Base-by-base conservation (phyloP, 2,113 vertebrate species). In the Embiotoca jacksoni region DNA sequence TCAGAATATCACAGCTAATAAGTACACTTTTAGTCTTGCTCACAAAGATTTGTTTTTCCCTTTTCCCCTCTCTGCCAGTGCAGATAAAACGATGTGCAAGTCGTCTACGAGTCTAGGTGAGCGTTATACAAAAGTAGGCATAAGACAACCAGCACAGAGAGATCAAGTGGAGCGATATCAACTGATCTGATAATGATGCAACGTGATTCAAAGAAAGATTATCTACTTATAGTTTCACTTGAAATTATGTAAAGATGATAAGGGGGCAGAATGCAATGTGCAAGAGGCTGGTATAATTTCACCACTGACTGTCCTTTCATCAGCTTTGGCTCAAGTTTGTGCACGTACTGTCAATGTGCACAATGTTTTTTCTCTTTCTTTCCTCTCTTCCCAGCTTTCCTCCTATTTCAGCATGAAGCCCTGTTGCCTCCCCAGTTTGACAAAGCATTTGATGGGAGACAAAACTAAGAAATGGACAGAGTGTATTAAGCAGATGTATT, bases 401-500 rank as follows among this genome's bases (percentile, higher is more conserved):
- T 69, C 30, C 52, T 50, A 53, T 56, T 66, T 71, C 54, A 81
- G 57, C 59, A 39, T n/a, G 11, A 68, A 62, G 60, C 58, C 72
- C 37, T 37, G 44, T 54, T 67, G 70, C 81, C 56, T 37, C 37
- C 31, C 41, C 33, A 44, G 30, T 59, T 58, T 63, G 56, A 84
- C 57, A 52, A 35, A 7, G 6, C 58, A 81, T 56, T 47, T 39
- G 62, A 81, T 46, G 3, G n/a, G 54, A 80, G 62, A 66, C 31
- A 58, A 56, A 83, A 75, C 77, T 79, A 79, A 67, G 62, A 55
- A 74, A 82, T 57, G 5, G 59, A 54, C 47, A 56, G 57, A 71
- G 59, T 61, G 67, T 68, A 74, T 69, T 58, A 72, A 68, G 73
- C 57, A 57, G 75, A 80, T 68, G 57, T 41, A 31, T 85, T 72